Evolutionary conservation across 2,113 vertebrate genomes (phyloP).

Genomic region (Sorex araneus): DNA sequence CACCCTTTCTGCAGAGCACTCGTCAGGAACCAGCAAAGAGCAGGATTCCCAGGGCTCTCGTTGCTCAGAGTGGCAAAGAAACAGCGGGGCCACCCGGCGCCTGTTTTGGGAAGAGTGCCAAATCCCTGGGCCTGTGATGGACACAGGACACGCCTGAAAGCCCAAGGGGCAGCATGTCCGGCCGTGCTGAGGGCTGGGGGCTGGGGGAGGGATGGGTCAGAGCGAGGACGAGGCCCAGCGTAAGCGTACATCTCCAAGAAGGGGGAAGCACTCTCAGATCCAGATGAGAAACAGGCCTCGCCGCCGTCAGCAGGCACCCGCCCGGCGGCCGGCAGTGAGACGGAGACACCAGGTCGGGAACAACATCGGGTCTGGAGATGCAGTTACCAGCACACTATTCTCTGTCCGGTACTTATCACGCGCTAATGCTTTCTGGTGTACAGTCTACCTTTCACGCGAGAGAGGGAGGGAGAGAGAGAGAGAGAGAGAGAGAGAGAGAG

Average conservation of each 20-base stretch:
- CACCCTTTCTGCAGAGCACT: neutral
- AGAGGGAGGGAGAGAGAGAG: neutral
- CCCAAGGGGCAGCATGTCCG: neutral
- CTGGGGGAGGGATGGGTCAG: neutral
- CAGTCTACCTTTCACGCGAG: neutral
- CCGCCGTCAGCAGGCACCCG: neutral
- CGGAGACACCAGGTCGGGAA: neutral
- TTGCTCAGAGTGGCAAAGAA: neutral
- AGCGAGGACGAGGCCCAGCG: neutral
- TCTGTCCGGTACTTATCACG: neutral
- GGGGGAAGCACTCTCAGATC: neutral
- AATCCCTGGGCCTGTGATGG: neutral
- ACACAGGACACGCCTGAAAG: neutral
- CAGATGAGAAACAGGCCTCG: neutral
- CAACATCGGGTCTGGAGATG: neutral
- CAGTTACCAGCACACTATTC: neutral
- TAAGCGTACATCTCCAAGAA: neutral
- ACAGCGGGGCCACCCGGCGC: neutral
- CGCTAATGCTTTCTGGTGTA: neutral
- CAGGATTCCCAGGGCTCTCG: neutral
- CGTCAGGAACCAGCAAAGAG: neutral
- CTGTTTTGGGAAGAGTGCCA: neutral
- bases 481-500: neutral
- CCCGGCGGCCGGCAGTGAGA: neutral
- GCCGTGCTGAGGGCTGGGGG: too few relatives aligned